These are phyloP conservation scores for Andinoacara biseriatus DNA, from an alignment of 2,113 vertebrate genomes.

Conservation along the genomic window DNA sequence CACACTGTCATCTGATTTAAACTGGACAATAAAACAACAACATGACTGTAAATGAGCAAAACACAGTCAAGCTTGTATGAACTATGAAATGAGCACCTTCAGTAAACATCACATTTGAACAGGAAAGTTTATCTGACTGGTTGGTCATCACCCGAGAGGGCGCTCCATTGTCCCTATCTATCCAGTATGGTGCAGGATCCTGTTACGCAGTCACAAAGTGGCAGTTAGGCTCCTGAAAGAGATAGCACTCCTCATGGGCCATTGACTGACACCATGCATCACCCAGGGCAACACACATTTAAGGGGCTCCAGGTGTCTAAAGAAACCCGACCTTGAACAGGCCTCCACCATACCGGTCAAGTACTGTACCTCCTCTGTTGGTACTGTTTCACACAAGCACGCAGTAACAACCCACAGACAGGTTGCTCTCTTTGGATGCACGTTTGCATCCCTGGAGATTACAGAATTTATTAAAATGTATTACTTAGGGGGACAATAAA, in stretches of 20 bases:
- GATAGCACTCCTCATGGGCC: conserved; percentile 70
- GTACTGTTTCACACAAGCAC: conserved; percentile 31
- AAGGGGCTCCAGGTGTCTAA: conserved; percentile 66
- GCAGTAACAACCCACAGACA: background rate
- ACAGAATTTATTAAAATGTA: background rate
- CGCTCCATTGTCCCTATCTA: conserved; percentile 71
- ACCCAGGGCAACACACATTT: conserved; percentile 71
- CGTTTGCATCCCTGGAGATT: background rate
- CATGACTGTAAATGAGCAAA: background rate
- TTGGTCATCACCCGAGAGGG: conserved; percentile 72
- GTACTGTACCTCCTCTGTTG: conserved; percentile 32
- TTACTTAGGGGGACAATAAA: background rate
- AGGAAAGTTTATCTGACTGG: conserved; percentile 73
- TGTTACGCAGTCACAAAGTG: conserved; percentile 78
- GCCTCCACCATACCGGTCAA: conserved; percentile 14
- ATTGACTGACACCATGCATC: conserved; percentile 67
- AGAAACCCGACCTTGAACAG: conserved; percentile 69
- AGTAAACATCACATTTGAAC: conserved; percentile 51
- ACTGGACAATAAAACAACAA: background rate
- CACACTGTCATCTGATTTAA: background rate
- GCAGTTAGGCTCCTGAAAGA: conserved; percentile 77
- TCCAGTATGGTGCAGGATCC: conserved; percentile 71
- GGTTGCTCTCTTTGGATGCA: background rate
- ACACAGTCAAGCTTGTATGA: background rate
- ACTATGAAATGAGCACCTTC: background rate